Conservation (phyloP, 2,797 vertebrate genomes). For the Echiichthys vipera region DNA sequence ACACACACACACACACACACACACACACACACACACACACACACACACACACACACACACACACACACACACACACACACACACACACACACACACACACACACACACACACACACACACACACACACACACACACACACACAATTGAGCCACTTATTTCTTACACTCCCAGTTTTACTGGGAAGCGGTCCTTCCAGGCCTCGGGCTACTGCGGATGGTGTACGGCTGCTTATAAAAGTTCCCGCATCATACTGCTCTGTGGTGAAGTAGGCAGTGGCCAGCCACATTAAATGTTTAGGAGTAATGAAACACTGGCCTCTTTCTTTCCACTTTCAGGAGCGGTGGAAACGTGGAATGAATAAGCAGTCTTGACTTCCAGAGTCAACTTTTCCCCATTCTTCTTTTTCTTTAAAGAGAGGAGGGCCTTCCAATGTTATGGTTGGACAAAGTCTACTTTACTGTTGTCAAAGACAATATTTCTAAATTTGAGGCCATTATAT, state of each 20-base stretch:
- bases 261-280: slow-evolving; percentile 38
- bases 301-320: slow-evolving; percentile 61
- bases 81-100: slow-evolving; percentile 1
- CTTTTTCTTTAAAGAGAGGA: slow-evolving; percentile 17
- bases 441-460: slow-evolving; percentile 27
- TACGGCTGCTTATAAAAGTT: slow-evolving; percentile 48
- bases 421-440: slow-evolving; percentile 46
- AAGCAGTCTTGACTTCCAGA: slow-evolving; percentile 34
- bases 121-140: slow-evolving; percentile 9
- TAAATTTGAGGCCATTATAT: background rate
- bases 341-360: slow-evolving; percentile 55
- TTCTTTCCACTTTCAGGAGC: slow-evolving; percentile 39
- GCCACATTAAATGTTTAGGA: slow-evolving; percentile 41
- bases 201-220: slow-evolving; percentile 46
- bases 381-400: slow-evolving; percentile 22
- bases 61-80: background rate
- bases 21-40: slow-evolving; percentile 3
- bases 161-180: slow-evolving; percentile 34
- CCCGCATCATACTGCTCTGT: slow-evolving; percentile 28
- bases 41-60: slow-evolving; percentile 18
- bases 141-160: slow-evolving; percentile 54
- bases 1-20: slow-evolving; percentile 25
- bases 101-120: slow-evolving; percentile 20
- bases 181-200: slow-evolving; percentile 51
- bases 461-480: slow-evolving; percentile 39